Evolutionary conservation across 2,888 invertebrate species (phyloP).

Genomic region (Caenorhabditis sp.): DNA sequence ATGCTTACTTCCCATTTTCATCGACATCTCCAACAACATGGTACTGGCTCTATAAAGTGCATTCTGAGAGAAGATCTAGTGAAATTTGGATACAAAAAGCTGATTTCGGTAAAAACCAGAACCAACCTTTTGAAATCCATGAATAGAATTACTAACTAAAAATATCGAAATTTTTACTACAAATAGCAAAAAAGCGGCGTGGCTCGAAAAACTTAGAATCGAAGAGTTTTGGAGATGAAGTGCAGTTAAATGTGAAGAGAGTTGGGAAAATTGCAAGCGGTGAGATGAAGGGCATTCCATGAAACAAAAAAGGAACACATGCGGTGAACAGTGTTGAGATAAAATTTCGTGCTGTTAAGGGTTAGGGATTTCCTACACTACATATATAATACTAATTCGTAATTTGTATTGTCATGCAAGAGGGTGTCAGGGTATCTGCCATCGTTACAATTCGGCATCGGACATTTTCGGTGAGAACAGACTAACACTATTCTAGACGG

Average conservation of each 20-base stretch:
- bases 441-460: conserved; percentile 47
- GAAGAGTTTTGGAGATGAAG: neutral
- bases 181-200: conserved; percentile 58
- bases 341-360: conserved; percentile 2
- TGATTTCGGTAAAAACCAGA: neutral
- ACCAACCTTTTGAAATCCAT: neutral
- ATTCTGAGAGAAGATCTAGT: neutral
- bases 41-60: conserved; percentile 77
- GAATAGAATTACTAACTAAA: conserved; percentile 25
- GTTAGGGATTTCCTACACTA: neutral
- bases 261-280: conserved; percentile 31
- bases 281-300: conserved; percentile 33
- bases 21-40: conserved; percentile 82
- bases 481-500: conserved; percentile 75
- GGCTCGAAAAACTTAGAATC: conserved; percentile 43
- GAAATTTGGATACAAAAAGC: neutral
- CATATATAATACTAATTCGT: too few relatives aligned
- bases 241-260: conserved; percentile 9
- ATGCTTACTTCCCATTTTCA: conserved; percentile 81
- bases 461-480: conserved; percentile 17
- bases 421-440: neutral
- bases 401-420: conserved; percentile 22
- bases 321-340: conserved; percentile 10
- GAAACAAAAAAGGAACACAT: conserved; percentile 28
- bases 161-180: conserved; percentile 49